These are phyloP conservation scores for Stratiolaelaps scimitus DNA, from an alignment of 1,140 invertebrate species.

Conservation along the genomic window DNA sequence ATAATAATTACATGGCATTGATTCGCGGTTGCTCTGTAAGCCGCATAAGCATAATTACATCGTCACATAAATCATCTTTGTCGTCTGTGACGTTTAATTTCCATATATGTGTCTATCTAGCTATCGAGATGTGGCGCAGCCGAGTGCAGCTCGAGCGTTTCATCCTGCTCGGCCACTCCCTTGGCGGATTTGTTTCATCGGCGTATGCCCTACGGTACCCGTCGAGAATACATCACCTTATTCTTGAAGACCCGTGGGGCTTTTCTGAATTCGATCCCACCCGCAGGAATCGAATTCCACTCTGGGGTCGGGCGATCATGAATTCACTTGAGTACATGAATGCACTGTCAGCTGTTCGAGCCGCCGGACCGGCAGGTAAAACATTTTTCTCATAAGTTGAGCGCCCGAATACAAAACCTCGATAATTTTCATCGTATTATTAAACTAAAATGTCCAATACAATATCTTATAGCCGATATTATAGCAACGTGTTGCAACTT, in stretches of 20 bases:
- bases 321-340: conserved; percentile 66
- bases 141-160: conserved; percentile 77
- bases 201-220: conserved; percentile 75
- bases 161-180: conserved; percentile 81
- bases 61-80: no score
- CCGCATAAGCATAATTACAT: no score
- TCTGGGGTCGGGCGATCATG: conserved; percentile 64
- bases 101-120: neutral
- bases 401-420: no score
- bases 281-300: conserved; percentile 52
- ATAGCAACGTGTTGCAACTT: no score
- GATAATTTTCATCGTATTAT: no score
- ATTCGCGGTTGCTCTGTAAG: no score
- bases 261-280: conserved; percentile 56
- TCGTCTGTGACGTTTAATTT: no score
- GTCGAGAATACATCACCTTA: conserved; percentile 68
- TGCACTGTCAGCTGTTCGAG: conserved; percentile 72
- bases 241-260: conserved; percentile 96
- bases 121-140: conserved; percentile 85
- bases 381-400: neutral
- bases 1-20: no score
- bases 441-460: no score
- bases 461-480: no score
- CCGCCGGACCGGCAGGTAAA: conserved; percentile 65
- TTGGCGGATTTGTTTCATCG: conserved; percentile 85